Base-by-base conservation (phyloP, 1,140 invertebrate genomes). In the Anoplophora glabripennis region DNA sequence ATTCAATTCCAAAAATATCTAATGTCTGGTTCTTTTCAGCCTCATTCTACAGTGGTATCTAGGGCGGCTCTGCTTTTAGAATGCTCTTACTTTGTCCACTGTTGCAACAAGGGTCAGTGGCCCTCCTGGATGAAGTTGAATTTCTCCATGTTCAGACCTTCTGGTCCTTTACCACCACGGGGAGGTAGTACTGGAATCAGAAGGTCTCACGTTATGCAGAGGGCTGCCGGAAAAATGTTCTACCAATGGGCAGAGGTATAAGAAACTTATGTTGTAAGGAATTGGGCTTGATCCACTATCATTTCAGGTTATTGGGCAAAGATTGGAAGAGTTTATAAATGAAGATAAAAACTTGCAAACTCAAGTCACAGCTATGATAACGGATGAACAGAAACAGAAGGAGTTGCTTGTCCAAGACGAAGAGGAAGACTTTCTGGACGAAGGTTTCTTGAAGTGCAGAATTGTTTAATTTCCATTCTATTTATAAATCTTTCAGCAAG, bases 91-190 rank as follows among this genome's bases (percentile, higher is more conserved):
- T 92, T 98, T 70, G 95, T 99, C 0, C 94, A 99, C 74, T 87
- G 90, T 54, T 99, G 97, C 74, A 99, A 99, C 73, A 92, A 93
- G 77, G 95, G 96, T 1, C 92, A 96, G 63, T 99, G 97, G 96
- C 96, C 97, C 10, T 80, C 84, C 3, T 97, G 94, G 94, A 94
- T 97, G 88, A 93, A 93, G 76, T 80, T 89, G 38, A 91, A 90
- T 70, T 81, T 90, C 56, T 89, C 89, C 11, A 84, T 90, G 66
- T 92, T 90, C 74, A 78, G 90, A 35, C 84, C 87, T 4, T 90
- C 88, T 3, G 88, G 88, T 42, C 83, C 87, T 11, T 61, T 85
- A 36, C 78, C 77, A 10, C 35, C 65, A 38, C 51, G 73, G 54
- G 64, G 68, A 9, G 61, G 77, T 54, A 72, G 64, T 64, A 77